Evolutionary conservation across 2,888 invertebrate species (phyloP).

Genomic region (Caenorhabditis becei): DNA sequence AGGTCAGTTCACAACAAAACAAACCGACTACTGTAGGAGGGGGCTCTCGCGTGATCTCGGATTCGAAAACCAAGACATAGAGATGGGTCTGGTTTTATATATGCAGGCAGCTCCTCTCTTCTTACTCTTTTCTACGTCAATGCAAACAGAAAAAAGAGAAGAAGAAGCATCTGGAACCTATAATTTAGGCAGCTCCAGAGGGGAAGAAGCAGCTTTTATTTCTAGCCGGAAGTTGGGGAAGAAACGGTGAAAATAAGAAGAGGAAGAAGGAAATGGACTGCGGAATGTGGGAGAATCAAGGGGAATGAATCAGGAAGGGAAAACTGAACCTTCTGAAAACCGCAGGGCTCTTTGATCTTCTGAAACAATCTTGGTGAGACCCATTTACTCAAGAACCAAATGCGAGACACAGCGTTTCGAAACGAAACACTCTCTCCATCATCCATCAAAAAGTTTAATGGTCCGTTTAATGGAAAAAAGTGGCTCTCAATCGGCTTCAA

Average conservation of each 20-base stretch:
- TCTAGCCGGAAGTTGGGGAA: slow-evolving; percentile 25
- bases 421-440: no score
- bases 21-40: no score
- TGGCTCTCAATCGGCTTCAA: background rate
- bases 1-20: no score
- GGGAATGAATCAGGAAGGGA: no score
- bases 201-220: background rate
- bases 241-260: slow-evolving; percentile 14
- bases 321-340: no score
- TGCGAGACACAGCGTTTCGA: no score
- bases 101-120: slow-evolving; percentile 2
- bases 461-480: slow-evolving; percentile 16
- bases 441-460: slow-evolving; percentile 1
- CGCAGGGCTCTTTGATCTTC: no score
- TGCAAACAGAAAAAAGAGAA: slow-evolving; percentile 16
- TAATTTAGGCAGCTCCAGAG: slow-evolving; percentile 21
- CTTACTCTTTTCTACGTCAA: slow-evolving; percentile 31
- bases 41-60: background rate
- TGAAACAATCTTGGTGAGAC: no score
- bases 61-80: background rate
- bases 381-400: no score
- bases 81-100: slow-evolving; percentile 24
- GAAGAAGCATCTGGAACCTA: slow-evolving; percentile 50
- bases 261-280: slow-evolving; percentile 11
- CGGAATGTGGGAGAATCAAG: no score